Base-by-base conservation (phyloP, 2,113 vertebrate genomes). In the Guaruba guarouba region DNA sequence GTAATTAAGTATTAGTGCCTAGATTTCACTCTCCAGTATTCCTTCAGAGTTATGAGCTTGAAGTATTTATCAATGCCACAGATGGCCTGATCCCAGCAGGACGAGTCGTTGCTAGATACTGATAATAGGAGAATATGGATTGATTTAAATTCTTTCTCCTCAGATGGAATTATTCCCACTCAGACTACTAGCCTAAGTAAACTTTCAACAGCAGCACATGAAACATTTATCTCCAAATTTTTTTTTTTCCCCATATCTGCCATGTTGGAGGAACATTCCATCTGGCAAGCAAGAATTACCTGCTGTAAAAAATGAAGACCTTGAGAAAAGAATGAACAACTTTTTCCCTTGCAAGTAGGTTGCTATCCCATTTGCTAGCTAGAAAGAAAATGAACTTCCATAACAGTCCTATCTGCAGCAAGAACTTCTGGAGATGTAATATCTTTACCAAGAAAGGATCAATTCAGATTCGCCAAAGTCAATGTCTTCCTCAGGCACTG, bases 161-260 rank as follows among this genome's bases (percentile, higher is more conserved):
- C 51, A 86, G 39, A 76, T 63, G 87, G 61, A 94, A 91, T 91
- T 88, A 96, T 37, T 88, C 54, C 63, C n/a, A n/a, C 33, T 55
- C 94, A 92, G 57, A 83, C 62, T 82, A 61, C 14, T 27, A 77
- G 70, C 51, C 88, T 92, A 94, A 86, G 49, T 28, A 69, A 54
- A 49, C 15, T 68, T 76, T 46, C 66, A 96, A 54, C 39, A 93
- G 81, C 55, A 91, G 77, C 13, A 86, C 20, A 84, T 24, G 52
- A 92, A 96, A 80, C 6, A 8, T 76, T 27, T 81, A 35, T 73
- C 33, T 71, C 76, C 15, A 76, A 82, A 82, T 70, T 20, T 24
- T 25, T 20, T 35, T 44, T 71, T 86, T 63, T 33, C 12, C 16
- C 54, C 19, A 67, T n/a, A 28, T 76, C 23, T 90, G 55, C 31